Evolutionary conservation across 2,797 vertebrate species (phyloP).

Genomic region (Catostomus latipinnis): DNA sequence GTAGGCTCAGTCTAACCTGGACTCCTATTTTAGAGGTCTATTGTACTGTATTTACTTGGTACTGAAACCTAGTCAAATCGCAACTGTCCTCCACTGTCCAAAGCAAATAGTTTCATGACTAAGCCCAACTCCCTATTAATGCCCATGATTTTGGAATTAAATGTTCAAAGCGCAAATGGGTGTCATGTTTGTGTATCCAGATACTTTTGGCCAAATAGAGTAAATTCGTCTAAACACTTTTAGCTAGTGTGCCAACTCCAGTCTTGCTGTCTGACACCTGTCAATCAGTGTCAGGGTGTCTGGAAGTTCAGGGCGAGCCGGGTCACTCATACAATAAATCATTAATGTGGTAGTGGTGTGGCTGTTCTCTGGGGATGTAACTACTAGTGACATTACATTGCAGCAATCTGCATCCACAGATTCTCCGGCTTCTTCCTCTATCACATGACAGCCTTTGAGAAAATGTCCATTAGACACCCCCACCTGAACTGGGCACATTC

Average conservation of each 20-base stretch:
- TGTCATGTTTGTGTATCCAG: too few relatives aligned
- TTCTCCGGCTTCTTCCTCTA: constrained; percentile 11
- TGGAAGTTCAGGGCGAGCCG: constrained; percentile 8
- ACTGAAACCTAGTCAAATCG: too few relatives aligned
- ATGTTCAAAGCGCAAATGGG: too few relatives aligned
- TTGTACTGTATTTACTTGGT: too few relatives aligned
- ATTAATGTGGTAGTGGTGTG: constrained; percentile 30
- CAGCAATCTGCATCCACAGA: not conserved
- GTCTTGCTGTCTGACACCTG: constrained; percentile 19
- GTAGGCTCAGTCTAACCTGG: too few relatives aligned
- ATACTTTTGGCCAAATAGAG: not conserved
- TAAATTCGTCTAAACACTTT: too few relatives aligned
- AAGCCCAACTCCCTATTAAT: too few relatives aligned
- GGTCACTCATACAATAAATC: constrained; percentile 39
- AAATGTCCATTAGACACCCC: constrained; percentile 12
- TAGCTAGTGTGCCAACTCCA: constrained; percentile 4
- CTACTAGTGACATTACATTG: constrained; percentile 30
- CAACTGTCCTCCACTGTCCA: too few relatives aligned
- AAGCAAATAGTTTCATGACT: too few relatives aligned
- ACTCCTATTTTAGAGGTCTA: too few relatives aligned
- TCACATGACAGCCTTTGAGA: constrained; percentile 11
- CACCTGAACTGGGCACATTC: constrained; percentile 14
- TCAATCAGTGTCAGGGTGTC: constrained; percentile 5
- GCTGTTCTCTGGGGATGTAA: constrained; percentile 22
- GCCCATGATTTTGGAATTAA: too few relatives aligned